Percentiles rank a stretch among this genome's conserved stretches.
Conservation (phyloP, 2,113 vertebrate species). For the Eublepharis macularius region DNA sequence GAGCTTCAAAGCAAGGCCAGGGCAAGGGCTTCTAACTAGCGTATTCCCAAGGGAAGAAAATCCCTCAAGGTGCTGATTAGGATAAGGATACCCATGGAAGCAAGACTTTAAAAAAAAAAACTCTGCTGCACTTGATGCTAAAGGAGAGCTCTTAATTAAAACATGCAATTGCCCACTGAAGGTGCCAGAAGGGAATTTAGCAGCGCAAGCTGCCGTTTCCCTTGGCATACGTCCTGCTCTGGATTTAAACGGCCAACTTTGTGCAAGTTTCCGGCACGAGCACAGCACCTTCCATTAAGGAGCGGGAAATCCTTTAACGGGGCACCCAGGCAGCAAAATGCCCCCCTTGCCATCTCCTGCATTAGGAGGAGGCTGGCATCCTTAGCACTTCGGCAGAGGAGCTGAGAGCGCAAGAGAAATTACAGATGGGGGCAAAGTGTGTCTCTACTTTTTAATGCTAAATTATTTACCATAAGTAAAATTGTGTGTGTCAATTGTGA, state of each 20-base stretch:
- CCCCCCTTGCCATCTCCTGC: conserved; percentile 40
- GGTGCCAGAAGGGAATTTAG: conserved; percentile 32
- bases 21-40: background rate
- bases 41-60: background rate
- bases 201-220: conserved; percentile 32
- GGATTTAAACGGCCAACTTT: conserved; percentile 55
- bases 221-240: conserved; percentile 15
- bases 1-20: background rate
- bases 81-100: background rate
- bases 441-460: conserved; percentile 74
- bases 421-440: conserved; percentile 70
- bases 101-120: conserved; percentile 39
- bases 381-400: fast-evolving
- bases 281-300: conserved; percentile 68
- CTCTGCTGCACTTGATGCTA: conserved; percentile 37
- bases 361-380: conserved; percentile 47
- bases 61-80: conserved; percentile 26
- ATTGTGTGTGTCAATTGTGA: conserved; percentile 90
- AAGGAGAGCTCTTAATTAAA: conserved; percentile 71
- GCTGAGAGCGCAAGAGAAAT: conserved; percentile 42
- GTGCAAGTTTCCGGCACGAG: conserved; percentile 44
- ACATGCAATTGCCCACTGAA: conserved; percentile 47
- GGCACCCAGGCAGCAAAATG: conserved; percentile 62
- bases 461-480: conserved; percentile 93
- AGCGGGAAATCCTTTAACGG: conserved; percentile 60